These are phyloP conservation scores for Papilio glaucus DNA, from an alignment of 1,140 invertebrate genomes.

Conservation along the genomic window DNA sequence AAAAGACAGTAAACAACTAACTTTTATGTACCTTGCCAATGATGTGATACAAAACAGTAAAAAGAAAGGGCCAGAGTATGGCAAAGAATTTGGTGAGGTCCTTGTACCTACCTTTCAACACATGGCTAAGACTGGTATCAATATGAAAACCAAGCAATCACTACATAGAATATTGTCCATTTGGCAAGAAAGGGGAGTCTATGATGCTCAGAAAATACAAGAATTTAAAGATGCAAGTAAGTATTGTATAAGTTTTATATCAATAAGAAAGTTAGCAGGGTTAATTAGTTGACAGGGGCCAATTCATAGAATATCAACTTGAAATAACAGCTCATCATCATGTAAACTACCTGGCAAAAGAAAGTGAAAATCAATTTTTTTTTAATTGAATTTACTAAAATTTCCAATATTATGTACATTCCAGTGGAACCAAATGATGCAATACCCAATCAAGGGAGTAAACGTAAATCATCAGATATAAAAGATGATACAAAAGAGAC, in stretches of 20 bases:
- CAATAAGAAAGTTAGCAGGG: no score
- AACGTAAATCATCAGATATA: constrained; percentile 63
- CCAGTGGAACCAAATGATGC: constrained; percentile 75
- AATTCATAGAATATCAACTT: no score
- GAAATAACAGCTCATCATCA: no score
- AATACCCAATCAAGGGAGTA: constrained; percentile 58
- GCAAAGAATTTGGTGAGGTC: constrained; percentile 91
- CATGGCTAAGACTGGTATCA: constrained; percentile 88
- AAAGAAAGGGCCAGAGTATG: constrained; percentile 98
- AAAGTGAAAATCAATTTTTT: no score
- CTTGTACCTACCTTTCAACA: constrained; percentile 92
- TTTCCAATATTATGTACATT: constrained; percentile 47
- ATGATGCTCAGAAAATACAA: constrained; percentile 90
- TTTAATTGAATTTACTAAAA: not conserved
- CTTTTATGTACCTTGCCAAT: constrained; percentile 98
- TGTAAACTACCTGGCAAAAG: constrained; percentile 97
- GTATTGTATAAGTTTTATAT: no score
- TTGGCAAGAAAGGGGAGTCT: constrained; percentile 96
- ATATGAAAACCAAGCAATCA: constrained; percentile 90
- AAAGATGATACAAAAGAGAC: constrained; percentile 58
- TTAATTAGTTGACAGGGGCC: no score
- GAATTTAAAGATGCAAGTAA: constrained; percentile 88
- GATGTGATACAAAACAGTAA: constrained; percentile 99
- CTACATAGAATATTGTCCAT: constrained; percentile 93
- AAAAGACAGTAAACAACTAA: constrained; percentile 93